Evolutionary conservation across 2,113 vertebrate genomes (phyloP), one percentile per base, ranked within the genome.

Genomic region (Triplophysa tibetana): DNA sequence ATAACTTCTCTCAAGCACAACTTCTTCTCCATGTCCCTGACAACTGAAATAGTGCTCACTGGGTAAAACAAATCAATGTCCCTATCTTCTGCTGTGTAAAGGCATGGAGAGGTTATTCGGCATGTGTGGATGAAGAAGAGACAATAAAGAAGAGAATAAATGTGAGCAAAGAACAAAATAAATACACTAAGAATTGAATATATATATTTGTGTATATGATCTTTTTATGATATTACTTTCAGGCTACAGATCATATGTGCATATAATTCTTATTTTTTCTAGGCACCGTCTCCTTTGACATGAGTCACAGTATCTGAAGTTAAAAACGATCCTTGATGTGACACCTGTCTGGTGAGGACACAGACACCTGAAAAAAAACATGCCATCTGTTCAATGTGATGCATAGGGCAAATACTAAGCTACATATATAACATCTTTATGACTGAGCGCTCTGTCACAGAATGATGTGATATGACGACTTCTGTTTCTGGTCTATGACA

Each of bases 1-100:
- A 61, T 17, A 64, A 65, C 61, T 77, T 70, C 75, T 65, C 60
- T 70, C 50, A n/a, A 48, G 61, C 58, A 52, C 68, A 50, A 61
- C 41, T 61, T 33, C 56, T 76, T 21, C 52, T 41, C 41, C 73
- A 21, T 63, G 58, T 45, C 66, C 74, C 75, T 70, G 14, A 52
- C 79, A 62, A 81, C 38, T 81, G 14, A 76, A 76, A 76, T 52
- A 48, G 54, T 23, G 52, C 66, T 70, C 58, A 70, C 14, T 17
- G 14, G 48, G 48, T 23, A 23, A 70, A 16, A 17, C 21, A 70
- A 64, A 65, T 63, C 45, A 8, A 23, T 52, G 78, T 43, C 63
- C 33, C 21, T 66, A 58, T 61, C 13, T 70, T 54, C 29, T 80
- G 29, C 45, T 65, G 41, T 65, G 24, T 41, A 38, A 64, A 63